Conservation (phyloP, 2,888 invertebrate genomes). For the Trachelus tabidus region DNA sequence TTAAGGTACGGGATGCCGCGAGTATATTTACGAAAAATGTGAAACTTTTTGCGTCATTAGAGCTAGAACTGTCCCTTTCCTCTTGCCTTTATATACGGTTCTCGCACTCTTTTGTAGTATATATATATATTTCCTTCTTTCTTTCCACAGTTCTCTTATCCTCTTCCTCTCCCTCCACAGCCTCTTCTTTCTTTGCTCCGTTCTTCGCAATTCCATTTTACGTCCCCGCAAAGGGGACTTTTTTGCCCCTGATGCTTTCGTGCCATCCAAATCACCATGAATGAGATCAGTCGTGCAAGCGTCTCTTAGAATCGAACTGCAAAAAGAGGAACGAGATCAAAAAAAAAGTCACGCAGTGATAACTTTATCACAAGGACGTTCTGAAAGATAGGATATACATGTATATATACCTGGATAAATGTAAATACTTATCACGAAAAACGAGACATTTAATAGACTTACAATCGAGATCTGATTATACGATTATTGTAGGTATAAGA, state of each 20-base stretch:
- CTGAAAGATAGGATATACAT: background rate
- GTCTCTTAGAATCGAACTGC: background rate
- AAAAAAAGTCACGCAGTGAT: background rate
- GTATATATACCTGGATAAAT: background rate
- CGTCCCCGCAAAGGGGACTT: background rate
- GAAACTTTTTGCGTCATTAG: constrained; percentile 6
- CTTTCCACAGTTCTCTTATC: background rate
- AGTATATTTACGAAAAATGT: constrained; percentile 2
- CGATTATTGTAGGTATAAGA: too few relatives aligned
- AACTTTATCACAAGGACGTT: background rate
- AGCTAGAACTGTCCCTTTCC: background rate
- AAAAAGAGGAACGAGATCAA: background rate
- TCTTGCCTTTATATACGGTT: background rate
- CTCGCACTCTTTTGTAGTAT: background rate
- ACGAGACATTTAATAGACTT: background rate
- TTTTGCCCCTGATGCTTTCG: background rate
- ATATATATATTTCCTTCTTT: background rate
- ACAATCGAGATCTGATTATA: too few relatives aligned
- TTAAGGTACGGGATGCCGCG: background rate
- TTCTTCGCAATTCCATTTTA: background rate
- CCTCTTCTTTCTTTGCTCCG: background rate
- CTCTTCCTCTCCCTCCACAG: background rate
- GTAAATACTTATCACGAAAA: background rate
- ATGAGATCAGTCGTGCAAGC: background rate
- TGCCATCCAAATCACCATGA: background rate